Evolutionary conservation across 2,113 vertebrate species (phyloP).

Genomic region (Isichthys henryi): DNA sequence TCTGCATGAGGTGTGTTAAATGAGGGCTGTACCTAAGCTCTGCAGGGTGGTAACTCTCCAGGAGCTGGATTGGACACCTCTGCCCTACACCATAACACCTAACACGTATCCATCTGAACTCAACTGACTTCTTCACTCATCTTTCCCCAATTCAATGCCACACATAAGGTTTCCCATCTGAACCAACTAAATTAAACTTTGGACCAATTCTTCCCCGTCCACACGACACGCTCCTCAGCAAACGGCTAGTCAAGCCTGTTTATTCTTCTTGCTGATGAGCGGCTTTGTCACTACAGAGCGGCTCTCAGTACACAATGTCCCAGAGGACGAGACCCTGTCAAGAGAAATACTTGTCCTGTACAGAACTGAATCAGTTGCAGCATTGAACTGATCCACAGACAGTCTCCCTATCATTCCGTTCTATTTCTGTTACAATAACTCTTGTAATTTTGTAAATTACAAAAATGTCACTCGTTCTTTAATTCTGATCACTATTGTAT

Average conservation of each 20-base stretch:
- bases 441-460: background rate
- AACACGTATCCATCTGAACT: background rate
- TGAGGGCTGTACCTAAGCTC: too few species aligned
- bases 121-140: background rate
- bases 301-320: background rate
- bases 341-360: background rate
- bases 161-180: background rate
- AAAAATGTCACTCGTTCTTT: background rate
- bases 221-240: background rate
- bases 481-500: background rate
- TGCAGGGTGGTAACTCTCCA: too few species aligned
- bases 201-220: background rate
- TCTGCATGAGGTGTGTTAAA: too few species aligned
- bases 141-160: background rate
- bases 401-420: background rate
- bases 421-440: background rate
- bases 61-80: too few species aligned
- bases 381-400: background rate
- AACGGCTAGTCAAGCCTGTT: background rate
- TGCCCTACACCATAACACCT: background rate
- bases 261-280: background rate
- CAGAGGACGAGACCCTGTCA: background rate
- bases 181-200: background rate
- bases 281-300: background rate
- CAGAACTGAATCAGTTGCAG: background rate